A percentile compares a stretch with the other conserved stretches of the same genome.
Evolutionary conservation across 2,113 vertebrate genomes (phyloP).

Genomic region (Bos javanicus): DNA sequence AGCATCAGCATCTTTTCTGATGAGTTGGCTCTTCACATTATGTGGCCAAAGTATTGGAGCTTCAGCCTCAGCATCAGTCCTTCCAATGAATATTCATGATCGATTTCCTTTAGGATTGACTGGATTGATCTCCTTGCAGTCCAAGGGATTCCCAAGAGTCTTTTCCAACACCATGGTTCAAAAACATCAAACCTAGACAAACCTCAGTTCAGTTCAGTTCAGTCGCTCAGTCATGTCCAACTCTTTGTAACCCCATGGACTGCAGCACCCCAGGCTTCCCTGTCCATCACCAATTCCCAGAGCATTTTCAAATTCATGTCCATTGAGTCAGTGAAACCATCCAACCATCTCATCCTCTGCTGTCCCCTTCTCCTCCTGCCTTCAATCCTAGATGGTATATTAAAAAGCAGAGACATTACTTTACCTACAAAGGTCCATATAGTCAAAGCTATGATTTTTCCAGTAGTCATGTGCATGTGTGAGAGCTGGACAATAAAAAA

Average conservation of each 20-base stretch:
- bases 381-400: neutral
- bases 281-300: neutral
- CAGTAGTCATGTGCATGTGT: neutral
- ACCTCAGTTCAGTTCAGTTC: neutral
- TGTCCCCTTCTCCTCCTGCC: neutral
- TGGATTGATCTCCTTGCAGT: neutral
- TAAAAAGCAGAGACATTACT: neutral
- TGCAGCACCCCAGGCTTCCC: neutral
- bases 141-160: neutral
- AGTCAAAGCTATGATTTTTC: neutral
- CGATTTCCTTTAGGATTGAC: neutral
- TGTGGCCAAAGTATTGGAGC: neutral
- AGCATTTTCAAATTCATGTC: neutral
- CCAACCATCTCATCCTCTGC: neutral
- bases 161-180: neutral
- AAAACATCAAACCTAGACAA: neutral
- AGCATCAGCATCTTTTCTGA: neutral
- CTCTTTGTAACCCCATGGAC: neutral
- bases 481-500: neutral
- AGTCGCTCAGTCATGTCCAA: neutral
- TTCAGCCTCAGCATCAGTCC: neutral
- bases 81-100: neutral
- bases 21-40: neutral
- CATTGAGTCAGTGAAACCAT: neutral
- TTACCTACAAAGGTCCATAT: neutral